Percentiles rank a stretch among this genome's conserved stretches.
phyloP scores from a whole-genome alignment of 2,113 vertebrate genomes.

The Lepus americanus region DNA sequence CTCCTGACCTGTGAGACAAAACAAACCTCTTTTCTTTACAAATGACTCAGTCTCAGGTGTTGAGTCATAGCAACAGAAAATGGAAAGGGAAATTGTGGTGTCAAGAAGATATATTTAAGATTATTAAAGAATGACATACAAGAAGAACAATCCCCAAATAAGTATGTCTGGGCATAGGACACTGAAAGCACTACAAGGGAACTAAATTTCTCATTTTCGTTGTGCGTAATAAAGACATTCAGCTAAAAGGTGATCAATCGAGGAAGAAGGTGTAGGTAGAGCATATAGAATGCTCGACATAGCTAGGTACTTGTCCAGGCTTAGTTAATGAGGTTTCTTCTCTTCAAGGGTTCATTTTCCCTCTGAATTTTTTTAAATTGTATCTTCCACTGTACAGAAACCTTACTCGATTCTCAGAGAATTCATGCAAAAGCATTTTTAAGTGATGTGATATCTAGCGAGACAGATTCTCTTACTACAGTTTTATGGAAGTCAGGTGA shows the following conservation, averaged over 20 bases:
- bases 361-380: background rate
- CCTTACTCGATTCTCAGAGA: background rate
- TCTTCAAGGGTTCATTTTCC: background rate
- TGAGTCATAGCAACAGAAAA: background rate
- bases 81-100: background rate
- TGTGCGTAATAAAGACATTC: background rate
- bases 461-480: background rate
- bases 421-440: background rate
- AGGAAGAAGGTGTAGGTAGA: background rate
- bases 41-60: background rate
- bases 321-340: background rate
- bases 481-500: no score
- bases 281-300: background rate
- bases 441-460: background rate
- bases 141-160: background rate
- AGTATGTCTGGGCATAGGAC: background rate
- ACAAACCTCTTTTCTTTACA: background rate
- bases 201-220: background rate
- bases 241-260: background rate
- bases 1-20: background rate
- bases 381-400: background rate
- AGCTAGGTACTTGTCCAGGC: background rate
- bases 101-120: background rate
- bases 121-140: background rate
- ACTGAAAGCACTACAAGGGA: background rate